These are phyloP conservation scores for Nothura maculosa DNA, from an alignment of 2,797 vertebrate genomes.

Conservation along the genomic window DNA sequence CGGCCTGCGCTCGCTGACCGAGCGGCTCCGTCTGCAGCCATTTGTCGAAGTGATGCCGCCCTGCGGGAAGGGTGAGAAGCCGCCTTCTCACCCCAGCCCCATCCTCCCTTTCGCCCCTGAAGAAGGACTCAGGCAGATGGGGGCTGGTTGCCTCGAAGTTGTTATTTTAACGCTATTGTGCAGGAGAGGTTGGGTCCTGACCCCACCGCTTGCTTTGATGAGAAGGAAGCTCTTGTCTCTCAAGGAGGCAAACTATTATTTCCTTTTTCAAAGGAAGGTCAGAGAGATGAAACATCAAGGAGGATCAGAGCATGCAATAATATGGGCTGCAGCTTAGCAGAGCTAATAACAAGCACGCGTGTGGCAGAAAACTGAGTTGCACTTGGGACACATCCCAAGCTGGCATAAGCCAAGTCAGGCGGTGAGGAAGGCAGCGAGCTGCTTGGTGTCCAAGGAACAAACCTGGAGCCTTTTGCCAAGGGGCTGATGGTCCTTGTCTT, in stretches of 20 bases:
- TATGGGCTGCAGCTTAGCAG: neutral
- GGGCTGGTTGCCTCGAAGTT: neutral
- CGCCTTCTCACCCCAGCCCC: neutral
- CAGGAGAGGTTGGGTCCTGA: constrained; percentile 12
- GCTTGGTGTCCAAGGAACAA: neutral
- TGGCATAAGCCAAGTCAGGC: neutral
- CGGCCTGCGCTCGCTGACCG: too few relatives aligned
- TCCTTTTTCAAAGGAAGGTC: constrained; percentile 29
- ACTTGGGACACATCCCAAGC: neutral
- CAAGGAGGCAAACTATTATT: neutral
- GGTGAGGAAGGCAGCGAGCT: constrained; percentile 28
- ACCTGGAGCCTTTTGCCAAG: neutral
- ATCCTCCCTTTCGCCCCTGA: neutral
- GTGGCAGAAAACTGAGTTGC: neutral
- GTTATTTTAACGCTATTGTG: constrained; percentile 36
- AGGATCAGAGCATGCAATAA: constrained; percentile 2
- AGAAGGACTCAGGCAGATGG: neutral
- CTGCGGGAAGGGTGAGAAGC: neutral
- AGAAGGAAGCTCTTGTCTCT: neutral
- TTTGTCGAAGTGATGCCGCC: neutral
- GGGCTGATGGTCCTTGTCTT: neutral
- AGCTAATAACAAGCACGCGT: constrained; percentile 2
- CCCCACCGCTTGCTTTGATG: constrained; percentile 21
- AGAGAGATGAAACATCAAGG: constrained; percentile 4
- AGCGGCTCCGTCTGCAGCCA: too few relatives aligned